Evolutionary conservation across 2,888 invertebrate genomes (phyloP), one percentile per base, ranked within the genome.

Genomic region (Drosophila algonquin): DNA sequence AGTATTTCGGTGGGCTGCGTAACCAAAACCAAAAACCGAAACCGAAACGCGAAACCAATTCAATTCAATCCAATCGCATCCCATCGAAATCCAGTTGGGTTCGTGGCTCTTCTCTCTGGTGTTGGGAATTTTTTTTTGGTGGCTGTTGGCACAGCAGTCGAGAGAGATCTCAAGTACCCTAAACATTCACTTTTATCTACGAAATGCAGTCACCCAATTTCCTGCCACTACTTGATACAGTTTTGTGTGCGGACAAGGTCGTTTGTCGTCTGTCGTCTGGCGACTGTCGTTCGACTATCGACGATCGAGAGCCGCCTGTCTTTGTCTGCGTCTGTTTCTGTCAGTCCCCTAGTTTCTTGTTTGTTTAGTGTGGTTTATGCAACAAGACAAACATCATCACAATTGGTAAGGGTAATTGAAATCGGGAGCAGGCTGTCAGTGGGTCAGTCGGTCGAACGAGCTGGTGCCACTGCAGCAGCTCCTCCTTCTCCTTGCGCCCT

Each of bases 211-310:
- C 87, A 73, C 61, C 83, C 81, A 85, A 87, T 85, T 85, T 87
- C 80, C 86, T 83, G 77, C 80, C 79, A 80, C 86, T 87, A 85
- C 88, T 85, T 85, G 83, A 86, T 85, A 85, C 87, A 83, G 67
- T 84, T 84, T 81, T 62, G 21, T 65, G 53, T 27, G 48, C 61
- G 56, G 85, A 59, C 85, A 85, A 85, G 85, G 85, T 85, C 85
- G 73, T 40, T 70, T 55, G 40, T 40, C 40, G 76, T 78, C 30
- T 8, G 7, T 64, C 50, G 27, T 27, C 3, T 24, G 24, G 60
- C 50, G 45, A 75, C 24, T 24, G 5, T 24, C 59, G 65, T 65
- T 27, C 35, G 12, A 12, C 35, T 12, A 35, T 12, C 35, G 35
- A 35, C 12, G 12, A 35, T 35, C 35, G 35, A 67, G 67, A 65